phyloP scores from a whole-genome alignment of 1,140 invertebrate species.

The Aphaenogaster ashmeadi region DNA sequence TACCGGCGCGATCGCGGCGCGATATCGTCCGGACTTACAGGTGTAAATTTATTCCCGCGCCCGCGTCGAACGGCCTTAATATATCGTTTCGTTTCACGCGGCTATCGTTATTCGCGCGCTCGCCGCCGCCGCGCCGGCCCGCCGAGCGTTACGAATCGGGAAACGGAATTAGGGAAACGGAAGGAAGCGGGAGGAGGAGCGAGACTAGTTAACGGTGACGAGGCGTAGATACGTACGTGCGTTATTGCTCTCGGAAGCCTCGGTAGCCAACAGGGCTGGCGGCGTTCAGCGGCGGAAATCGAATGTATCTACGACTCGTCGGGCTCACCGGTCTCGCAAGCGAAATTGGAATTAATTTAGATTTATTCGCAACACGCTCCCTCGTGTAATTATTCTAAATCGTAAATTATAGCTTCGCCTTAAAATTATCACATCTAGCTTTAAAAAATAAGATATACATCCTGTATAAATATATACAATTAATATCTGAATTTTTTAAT shows the following conservation, averaged over 20 bases:
- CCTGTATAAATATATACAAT: not conserved
- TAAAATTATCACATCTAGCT: not conserved
- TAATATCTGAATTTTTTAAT: not conserved
- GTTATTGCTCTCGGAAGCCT: slow-evolving; percentile 11
- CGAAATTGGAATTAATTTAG: not conserved
- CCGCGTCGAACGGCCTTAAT: slow-evolving; percentile 7
- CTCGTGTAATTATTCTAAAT: not conserved
- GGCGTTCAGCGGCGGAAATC: not conserved
- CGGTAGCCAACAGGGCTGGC: not conserved
- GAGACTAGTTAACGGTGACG: slow-evolving; percentile 52
- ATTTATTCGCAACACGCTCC: not conserved
- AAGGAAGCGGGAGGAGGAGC: slow-evolving; percentile 12
- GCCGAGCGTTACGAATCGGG: slow-evolving; percentile 51
- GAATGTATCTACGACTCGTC: not conserved
- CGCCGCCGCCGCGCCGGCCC: not conserved
- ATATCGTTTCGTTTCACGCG: not conserved
- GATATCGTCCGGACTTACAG: slow-evolving; percentile 18
- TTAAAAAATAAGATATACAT: not conserved
- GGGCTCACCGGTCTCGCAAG: not conserved
- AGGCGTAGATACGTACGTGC: slow-evolving; percentile 2
- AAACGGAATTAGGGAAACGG: slow-evolving; percentile 52
- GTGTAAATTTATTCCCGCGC: slow-evolving; percentile 51
- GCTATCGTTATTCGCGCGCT: not conserved
- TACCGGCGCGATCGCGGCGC: not conserved
- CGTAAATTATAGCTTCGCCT: not conserved